phyloP scores from a whole-genome alignment of 1,140 invertebrate species.

The Orussus abietinus region DNA sequence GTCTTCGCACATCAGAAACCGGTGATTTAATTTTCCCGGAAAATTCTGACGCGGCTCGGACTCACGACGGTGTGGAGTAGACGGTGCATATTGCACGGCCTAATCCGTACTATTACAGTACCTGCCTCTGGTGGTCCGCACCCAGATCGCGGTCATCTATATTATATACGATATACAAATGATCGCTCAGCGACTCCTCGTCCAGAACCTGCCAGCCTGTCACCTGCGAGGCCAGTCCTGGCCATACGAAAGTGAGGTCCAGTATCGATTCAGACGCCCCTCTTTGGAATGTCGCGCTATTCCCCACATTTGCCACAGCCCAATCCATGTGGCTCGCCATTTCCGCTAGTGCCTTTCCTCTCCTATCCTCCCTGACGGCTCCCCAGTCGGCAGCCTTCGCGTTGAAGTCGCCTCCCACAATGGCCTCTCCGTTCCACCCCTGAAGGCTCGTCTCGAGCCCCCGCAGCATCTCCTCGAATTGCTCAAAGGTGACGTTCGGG shows the following conservation, averaged over 20 bases:
- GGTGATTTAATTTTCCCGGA: too few relatives aligned
- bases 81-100: too few relatives aligned
- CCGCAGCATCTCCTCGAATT: too few relatives aligned
- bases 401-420: slow-evolving; percentile 29
- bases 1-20: too few relatives aligned
- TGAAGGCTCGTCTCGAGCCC: too few relatives aligned
- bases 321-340: slow-evolving; percentile 16
- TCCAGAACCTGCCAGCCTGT: slow-evolving; percentile 10
- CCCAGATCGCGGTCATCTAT: too few relatives aligned
- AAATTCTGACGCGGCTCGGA: too few relatives aligned
- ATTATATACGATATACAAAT: slow-evolving; percentile 19
- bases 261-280: slow-evolving; percentile 26
- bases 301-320: slow-evolving; percentile 19
- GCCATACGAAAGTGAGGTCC: slow-evolving; percentile 24
- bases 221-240: not conserved
- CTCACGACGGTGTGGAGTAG: too few relatives aligned
- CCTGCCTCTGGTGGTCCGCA: too few relatives aligned
- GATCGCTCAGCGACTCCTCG: slow-evolving; percentile 13
- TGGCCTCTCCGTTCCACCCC: slow-evolving; percentile 3
- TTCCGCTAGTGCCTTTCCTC: slow-evolving; percentile 17
- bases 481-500: too few relatives aligned
- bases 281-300: slow-evolving; percentile 26
- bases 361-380: slow-evolving; percentile 15
- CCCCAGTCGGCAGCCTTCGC: slow-evolving; percentile 24
- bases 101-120: too few relatives aligned